Evolutionary conservation across 2,888 invertebrate genomes (phyloP).

Genomic region (Trypoxylon attenuatum): DNA sequence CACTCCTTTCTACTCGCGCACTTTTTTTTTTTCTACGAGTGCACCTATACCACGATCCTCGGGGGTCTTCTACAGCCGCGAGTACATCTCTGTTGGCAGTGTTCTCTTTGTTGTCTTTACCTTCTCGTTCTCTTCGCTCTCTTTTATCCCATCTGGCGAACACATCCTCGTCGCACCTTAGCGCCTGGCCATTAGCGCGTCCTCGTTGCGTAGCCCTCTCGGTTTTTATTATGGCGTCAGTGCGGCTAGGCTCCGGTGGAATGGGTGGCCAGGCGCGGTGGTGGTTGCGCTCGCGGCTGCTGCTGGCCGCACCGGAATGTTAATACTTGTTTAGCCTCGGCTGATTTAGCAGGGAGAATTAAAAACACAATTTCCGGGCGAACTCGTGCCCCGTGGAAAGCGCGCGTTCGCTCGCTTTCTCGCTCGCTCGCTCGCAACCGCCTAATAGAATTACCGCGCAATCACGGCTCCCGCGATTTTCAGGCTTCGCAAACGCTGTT

Average conservation of each 20-base stretch:
- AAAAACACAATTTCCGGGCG: conserved; percentile 68
- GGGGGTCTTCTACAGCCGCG: no score
- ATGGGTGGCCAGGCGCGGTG: no score
- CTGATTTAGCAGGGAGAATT: conserved; percentile 67
- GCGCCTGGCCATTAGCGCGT: background rate
- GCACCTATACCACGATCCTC: background rate
- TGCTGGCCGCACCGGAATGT: conserved; percentile 55
- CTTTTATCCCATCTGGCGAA: background rate
- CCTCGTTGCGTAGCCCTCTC: background rate
- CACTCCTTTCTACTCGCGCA: background rate
- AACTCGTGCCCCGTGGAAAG: conserved; percentile 45
- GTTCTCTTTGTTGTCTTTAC: background rate
- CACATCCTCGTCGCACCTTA: background rate
- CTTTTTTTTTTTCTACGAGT: background rate
- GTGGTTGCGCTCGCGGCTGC: no score
- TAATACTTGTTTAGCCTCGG: conserved; percentile 66
- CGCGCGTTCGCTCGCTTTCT: conserved; percentile 53
- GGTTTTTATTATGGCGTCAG: background rate
- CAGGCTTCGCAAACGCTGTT: conserved; percentile 27
- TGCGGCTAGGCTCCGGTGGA: background rate
- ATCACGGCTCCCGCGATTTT: conserved; percentile 59
- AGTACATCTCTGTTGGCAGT: no score
- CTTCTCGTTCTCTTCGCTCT: background rate
- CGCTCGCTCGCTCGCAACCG: conserved; percentile 51
- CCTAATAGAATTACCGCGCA: conserved; percentile 68